Evolutionary conservation across 2,888 invertebrate genomes (phyloP).

Genomic region (Thera britannica): DNA sequence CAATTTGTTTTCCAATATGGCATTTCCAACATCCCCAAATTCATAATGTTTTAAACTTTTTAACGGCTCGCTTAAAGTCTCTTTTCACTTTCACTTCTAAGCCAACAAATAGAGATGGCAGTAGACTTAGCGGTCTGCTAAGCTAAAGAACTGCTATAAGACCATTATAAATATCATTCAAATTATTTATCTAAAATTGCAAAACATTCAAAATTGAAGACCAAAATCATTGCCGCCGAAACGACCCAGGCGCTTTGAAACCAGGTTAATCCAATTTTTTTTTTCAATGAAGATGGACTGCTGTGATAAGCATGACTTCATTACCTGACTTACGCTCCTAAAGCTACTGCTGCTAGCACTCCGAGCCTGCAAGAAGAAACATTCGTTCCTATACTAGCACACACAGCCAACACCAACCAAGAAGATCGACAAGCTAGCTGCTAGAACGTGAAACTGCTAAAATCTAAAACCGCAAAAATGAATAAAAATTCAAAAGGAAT

Average conservation of each 20-base stretch:
- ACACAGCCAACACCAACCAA: constrained; percentile 72
- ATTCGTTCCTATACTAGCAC: constrained; percentile 82
- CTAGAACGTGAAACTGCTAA: constrained; percentile 53
- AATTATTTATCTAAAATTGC: no score
- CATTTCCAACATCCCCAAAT: no score
- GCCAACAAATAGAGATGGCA: no score
- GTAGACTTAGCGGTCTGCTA: no score
- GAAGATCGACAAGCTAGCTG: constrained; percentile 75
- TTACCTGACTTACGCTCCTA: constrained; percentile 95
- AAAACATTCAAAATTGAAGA: constrained; percentile 22
- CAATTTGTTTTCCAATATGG: no score
- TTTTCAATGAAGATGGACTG: constrained; percentile 55
- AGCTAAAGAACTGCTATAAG: no score
- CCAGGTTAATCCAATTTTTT: no score
- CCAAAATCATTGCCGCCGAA: constrained; percentile 68
- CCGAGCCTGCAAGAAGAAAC: constrained; percentile 91
- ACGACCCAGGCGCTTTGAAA: constrained; percentile 56
- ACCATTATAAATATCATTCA: no score
- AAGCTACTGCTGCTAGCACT: constrained; percentile 95
- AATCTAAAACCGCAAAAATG: not conserved
- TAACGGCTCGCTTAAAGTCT: no score
- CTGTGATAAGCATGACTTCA: constrained; percentile 71
- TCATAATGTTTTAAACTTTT: no score
- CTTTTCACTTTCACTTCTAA: no score
- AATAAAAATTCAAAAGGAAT: no score